Evolutionary conservation across 2,797 vertebrate genomes (phyloP), one percentile per base, ranked within the genome.

Genomic region (Cossypha polioptera): DNA sequence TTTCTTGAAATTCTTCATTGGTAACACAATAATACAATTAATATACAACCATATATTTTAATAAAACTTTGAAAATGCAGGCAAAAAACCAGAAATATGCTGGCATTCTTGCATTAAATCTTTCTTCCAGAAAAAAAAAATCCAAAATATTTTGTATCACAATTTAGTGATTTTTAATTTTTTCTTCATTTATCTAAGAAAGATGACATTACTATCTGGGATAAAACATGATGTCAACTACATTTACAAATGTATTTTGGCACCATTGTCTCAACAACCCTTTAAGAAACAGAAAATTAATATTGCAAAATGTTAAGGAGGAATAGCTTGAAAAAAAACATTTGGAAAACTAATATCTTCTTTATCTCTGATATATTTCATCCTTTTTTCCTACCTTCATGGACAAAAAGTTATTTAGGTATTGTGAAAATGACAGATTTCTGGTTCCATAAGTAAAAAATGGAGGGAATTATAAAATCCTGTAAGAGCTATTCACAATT

Each of bases 181-280:
- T 43, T 43, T 47, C 80, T 68, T 55, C 2, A 24, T 5, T 73
- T 43, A 59, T 14, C 12, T 47, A 54, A 69, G 25, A 58, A 69
- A 68, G 13, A 31, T 22, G 1, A 15, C 6, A 63, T 80, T 77
- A 12, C 3, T 61, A 10, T 57, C 18, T n/a, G 38, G 15, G 55
- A 76, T 10, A 48, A 19, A 83, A 61, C 3, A 48, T 20, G 5
- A 66, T 68, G 5, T 47, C 18, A 50, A 2, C 5, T 55, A 25
- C 10, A 54, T 58, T 47, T 15, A 40, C 4, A 29, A 12, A 29
- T 1, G 0, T 22, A 38, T 59, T 78, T 77, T 62, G 51, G 3
- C 9, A 22, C 4, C 7, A 7, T 62, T 62, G 2, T 50, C 31
- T 19, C 19, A 28, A 47, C 2, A 42, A 13, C 2, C 3, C 11